Evolutionary conservation across 1,140 invertebrate species (phyloP), one percentile per base, ranked within the genome.

Genomic region (Diabrotica undecimpunctata): DNA sequence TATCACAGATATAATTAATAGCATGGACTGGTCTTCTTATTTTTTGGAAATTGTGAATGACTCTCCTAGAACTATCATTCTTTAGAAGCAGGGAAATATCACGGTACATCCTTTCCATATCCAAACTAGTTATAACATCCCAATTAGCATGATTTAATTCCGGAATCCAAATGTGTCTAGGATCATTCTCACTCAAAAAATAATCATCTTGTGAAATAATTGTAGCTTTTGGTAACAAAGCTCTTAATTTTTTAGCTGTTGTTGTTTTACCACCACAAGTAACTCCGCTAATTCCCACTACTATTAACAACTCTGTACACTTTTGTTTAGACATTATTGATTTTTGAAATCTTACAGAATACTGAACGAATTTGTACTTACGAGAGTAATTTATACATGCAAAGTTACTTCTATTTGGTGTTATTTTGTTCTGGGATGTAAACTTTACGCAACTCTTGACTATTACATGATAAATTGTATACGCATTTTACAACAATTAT

Each of bases 201-300:
- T 93, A 95, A 71, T 86, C 77, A 77, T 95, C 93, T 78, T 94
- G 92, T 67, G 85, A 82, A 10, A 94, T 80, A 0, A 89, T 54
- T 46, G 84, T 76, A 0, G 84, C 82, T 39, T 85, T 81, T 5
- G 82, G 79, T 13, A 85, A 81, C 36, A 79, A 79, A 52, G 86
- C 75, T 5, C 81, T 76, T 7, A 92, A 67, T 67, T 80, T 79
- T 25, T 81, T 82, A 0, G 89, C 83, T 12, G 93, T 69, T 0
- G 89, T 89, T 2, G 90, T 90, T 81, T 95, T 95, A 46, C 92
- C 92, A 55, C 90, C 88, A 69, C 88, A 90, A 0, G 91, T 93
- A 5, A 88, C 86, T 0, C 92, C 91, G 9, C 88, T 86, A 67
- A 94, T 84, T 14, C 89, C 91, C 61, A 93, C 81, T 9, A 92